These are phyloP conservation scores for Chirona hameri DNA, from an alignment of 2,888 invertebrate genomes.

Conservation along the genomic window DNA sequence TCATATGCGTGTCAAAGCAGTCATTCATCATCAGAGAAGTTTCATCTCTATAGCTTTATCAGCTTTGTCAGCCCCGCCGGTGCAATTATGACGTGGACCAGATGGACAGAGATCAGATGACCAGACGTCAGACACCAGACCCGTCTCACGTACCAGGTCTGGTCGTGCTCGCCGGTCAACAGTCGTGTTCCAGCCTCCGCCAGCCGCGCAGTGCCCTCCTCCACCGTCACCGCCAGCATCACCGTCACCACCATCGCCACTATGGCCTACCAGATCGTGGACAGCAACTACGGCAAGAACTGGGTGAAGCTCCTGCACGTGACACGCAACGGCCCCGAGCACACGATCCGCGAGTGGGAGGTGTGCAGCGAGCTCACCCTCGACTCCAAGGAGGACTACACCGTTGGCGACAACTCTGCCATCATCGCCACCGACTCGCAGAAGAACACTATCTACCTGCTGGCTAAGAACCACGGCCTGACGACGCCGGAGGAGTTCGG, in stretches of 20 bases:
- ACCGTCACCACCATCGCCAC: no score
- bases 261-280: slow-evolving; percentile 55
- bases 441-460: slow-evolving; percentile 73
- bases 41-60: no score
- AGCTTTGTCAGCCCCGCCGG: no score
- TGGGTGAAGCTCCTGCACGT: slow-evolving; percentile 69
- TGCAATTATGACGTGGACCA: background rate
- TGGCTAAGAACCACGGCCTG: slow-evolving; percentile 73
- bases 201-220: background rate
- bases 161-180: background rate
- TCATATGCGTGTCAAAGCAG: no score
- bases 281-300: slow-evolving; percentile 70
- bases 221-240: background rate
- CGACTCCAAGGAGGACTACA: slow-evolving; percentile 65
- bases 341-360: slow-evolving; percentile 70
- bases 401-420: slow-evolving; percentile 70
- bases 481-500: slow-evolving; percentile 74
- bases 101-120: background rate
- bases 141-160: background rate
- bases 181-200: background rate
- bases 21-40: no score
- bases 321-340: slow-evolving; percentile 61
- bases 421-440: slow-evolving; percentile 79
- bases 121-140: background rate
- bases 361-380: slow-evolving; percentile 68